A percentile compares a stretch with the other conserved stretches of the same genome.
Conservation (phyloP, 2,888 invertebrate species). For the Leptinotarsa rubiginosa region DNA sequence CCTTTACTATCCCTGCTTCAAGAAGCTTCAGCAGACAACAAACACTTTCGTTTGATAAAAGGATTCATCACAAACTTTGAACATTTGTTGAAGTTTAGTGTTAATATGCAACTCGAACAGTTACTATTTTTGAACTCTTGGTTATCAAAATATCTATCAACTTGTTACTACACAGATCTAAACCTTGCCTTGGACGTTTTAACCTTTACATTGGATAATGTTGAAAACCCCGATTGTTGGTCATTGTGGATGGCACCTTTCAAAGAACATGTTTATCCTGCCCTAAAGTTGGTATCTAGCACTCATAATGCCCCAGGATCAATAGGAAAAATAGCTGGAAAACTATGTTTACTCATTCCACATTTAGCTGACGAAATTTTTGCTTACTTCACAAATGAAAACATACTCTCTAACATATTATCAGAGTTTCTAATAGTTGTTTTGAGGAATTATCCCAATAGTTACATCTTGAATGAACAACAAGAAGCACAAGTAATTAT, state of each 20-base stretch:
- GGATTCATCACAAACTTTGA: constrained; percentile 55
- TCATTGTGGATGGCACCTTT: constrained; percentile 57
- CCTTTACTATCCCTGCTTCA: constrained; percentile 53
- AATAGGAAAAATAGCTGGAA: constrained; percentile 59
- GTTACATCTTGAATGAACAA: constrained; percentile 48
- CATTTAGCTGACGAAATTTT: constrained; percentile 52
- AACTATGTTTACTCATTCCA: constrained; percentile 52
- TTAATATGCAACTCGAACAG: constrained; percentile 58
- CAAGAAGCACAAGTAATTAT: constrained; percentile 58
- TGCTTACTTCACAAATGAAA: constrained; percentile 54
- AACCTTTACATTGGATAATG: constrained; percentile 52
- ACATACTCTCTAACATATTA: constrained; percentile 53
- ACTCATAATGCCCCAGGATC: constrained; percentile 47
- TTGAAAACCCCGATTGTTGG: constrained; percentile 52
- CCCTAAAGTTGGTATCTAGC: constrained; percentile 54
- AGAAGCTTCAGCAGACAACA: constrained; percentile 54
- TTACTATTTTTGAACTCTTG: constrained; percentile 60
- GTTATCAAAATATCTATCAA: constrained; percentile 58
- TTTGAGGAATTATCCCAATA: constrained; percentile 53
- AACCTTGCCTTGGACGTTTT: constrained; percentile 55
- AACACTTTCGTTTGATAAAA: constrained; percentile 56
- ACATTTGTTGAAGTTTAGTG: constrained; percentile 52
- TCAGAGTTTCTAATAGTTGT: constrained; percentile 54
- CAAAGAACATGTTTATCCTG: constrained; percentile 55
- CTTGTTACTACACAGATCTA: constrained; percentile 59